These are phyloP conservation scores for Phoxinus phoxinus DNA, from an alignment of 2,113 vertebrate species.

Conservation along the genomic window DNA sequence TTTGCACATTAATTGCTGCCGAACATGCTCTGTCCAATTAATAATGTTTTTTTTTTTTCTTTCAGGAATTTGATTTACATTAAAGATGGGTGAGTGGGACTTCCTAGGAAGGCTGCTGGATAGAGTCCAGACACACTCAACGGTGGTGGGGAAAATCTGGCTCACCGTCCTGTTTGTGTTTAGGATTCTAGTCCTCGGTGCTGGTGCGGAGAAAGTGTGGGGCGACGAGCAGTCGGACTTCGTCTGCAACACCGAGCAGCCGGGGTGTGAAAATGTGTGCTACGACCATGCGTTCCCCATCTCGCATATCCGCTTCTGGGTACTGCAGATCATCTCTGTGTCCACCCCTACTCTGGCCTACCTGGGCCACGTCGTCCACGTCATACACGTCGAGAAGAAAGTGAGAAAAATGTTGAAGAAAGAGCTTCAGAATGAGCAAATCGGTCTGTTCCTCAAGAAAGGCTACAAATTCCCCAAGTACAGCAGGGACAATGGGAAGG, in stretches of 20 bases:
- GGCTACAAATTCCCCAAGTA: slow-evolving; percentile 78
- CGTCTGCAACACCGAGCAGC: slow-evolving; percentile 94
- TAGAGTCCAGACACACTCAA: slow-evolving; percentile 94
- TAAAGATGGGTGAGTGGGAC: slow-evolving; percentile 94
- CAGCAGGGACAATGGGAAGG: slow-evolving; percentile 83
- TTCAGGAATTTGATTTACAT: slow-evolving; percentile 37
- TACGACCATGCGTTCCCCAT: slow-evolving; percentile 96
- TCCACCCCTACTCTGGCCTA: slow-evolving; percentile 94
- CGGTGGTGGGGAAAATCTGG: slow-evolving; percentile 96
- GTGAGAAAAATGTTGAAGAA: slow-evolving; percentile 79
- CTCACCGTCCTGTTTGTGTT: slow-evolving; percentile 96
- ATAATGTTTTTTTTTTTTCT: slow-evolving; percentile 4
- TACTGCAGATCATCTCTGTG: slow-evolving; percentile 94
- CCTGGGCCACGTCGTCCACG: slow-evolving; percentile 91
- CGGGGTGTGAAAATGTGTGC: slow-evolving; percentile 96
- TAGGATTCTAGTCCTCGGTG: slow-evolving; percentile 90
- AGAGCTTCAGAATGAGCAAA: slow-evolving; percentile 67
- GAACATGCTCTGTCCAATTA: not conserved
- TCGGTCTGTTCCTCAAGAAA: slow-evolving; percentile 64
- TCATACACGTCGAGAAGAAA: slow-evolving; percentile 90
- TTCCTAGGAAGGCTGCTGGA: slow-evolving; percentile 91
- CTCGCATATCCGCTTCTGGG: slow-evolving; percentile 97
- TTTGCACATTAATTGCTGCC: not conserved
- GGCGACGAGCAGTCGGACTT: slow-evolving; percentile 95
- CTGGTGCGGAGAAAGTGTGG: slow-evolving; percentile 92